Conservation (phyloP, 92 coral and sea anemone genomes). For the Galaxea fascicularis region DNA sequence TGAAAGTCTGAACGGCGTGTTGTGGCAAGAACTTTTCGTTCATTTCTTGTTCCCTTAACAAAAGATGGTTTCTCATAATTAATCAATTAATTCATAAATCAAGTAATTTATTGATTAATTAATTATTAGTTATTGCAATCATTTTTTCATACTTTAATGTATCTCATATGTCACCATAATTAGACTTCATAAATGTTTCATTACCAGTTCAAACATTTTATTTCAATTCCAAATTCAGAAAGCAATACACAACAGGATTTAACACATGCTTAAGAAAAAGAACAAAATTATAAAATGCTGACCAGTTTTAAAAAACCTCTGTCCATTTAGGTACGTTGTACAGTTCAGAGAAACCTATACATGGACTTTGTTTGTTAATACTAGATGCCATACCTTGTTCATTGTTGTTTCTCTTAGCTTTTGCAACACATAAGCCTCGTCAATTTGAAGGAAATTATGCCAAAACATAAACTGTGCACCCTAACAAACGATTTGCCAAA, state of each 20-base stretch:
- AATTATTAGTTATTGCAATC: too few species aligned
- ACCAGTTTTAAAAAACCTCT: too few species aligned
- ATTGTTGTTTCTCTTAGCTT: slow-evolving; percentile 72
- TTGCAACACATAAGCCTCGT: slow-evolving; percentile 61
- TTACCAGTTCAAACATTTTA: too few species aligned
- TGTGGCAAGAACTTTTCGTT: slow-evolving; percentile 73
- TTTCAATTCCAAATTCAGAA: too few species aligned
- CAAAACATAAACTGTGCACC: slow-evolving; percentile 75
- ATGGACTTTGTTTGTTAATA: background rate
- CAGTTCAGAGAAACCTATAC: too few species aligned
- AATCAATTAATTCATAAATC: background rate
- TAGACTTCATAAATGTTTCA: too few species aligned
- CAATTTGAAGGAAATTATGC: slow-evolving; percentile 75
- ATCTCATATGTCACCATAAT: too few species aligned
- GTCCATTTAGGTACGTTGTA: too few species aligned
- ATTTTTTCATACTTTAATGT: too few species aligned
- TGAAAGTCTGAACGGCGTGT: slow-evolving; percentile 63
- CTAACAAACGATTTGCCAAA: slow-evolving; percentile 16
- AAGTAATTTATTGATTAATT: too few species aligned
- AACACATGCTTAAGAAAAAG: background rate
- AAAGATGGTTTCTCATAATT: background rate
- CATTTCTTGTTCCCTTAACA: slow-evolving; percentile 68
- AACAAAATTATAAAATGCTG: too few species aligned
- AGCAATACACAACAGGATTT: background rate
- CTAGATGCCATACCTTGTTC: slow-evolving; percentile 75